A percentile compares a stretch with the other conserved stretches of the same genome.
Conservation (phyloP, 2,113 vertebrate species). For the Brachyhypopomus gauderio region DNA sequence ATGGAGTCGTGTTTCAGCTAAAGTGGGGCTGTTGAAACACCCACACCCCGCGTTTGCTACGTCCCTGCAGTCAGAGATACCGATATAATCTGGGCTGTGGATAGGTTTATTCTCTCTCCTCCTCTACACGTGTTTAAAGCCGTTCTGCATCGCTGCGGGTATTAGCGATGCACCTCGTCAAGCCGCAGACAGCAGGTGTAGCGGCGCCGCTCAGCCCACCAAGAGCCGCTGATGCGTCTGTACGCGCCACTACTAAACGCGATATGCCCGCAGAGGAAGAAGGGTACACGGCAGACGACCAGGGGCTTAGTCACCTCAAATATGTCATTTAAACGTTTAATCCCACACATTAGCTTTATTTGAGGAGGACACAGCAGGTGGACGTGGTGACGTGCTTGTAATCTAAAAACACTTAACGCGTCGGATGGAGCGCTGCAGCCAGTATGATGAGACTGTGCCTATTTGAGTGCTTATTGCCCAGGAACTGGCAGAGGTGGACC, state of each 20-base stretch:
- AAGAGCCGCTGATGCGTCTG: slow-evolving; percentile 31
- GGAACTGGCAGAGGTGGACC: slow-evolving; percentile 7
- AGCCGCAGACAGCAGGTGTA: not conserved
- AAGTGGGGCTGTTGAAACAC: too few relatives aligned
- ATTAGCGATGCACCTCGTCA: slow-evolving; percentile 33
- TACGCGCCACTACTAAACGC: not conserved
- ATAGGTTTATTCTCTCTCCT: slow-evolving; percentile 33
- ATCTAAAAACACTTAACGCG: slow-evolving; percentile 40
- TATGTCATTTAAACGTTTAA: slow-evolving; percentile 56
- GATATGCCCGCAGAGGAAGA: too few relatives aligned
- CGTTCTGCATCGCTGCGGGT: slow-evolving; percentile 5
- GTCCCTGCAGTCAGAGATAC: not conserved
- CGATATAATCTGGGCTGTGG: slow-evolving; percentile 9
- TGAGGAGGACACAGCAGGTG: slow-evolving; percentile 36
- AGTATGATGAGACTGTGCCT: not conserved
- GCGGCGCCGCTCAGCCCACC: slow-evolving; percentile 1
- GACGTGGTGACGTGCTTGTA: slow-evolving; percentile 14
- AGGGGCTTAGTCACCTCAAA: slow-evolving; percentile 46
- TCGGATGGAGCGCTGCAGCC: slow-evolving; percentile 40
- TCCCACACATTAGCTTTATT: slow-evolving; percentile 47
- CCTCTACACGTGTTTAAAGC: slow-evolving; percentile 19
- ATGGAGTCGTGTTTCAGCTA: too few relatives aligned
- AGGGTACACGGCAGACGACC: not conserved
- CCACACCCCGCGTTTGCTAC: too few relatives aligned
- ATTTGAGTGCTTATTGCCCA: slow-evolving; percentile 30